These are phyloP conservation scores for Aplocera efformata DNA, from an alignment of 2,888 invertebrate species.

Conservation along the genomic window DNA sequence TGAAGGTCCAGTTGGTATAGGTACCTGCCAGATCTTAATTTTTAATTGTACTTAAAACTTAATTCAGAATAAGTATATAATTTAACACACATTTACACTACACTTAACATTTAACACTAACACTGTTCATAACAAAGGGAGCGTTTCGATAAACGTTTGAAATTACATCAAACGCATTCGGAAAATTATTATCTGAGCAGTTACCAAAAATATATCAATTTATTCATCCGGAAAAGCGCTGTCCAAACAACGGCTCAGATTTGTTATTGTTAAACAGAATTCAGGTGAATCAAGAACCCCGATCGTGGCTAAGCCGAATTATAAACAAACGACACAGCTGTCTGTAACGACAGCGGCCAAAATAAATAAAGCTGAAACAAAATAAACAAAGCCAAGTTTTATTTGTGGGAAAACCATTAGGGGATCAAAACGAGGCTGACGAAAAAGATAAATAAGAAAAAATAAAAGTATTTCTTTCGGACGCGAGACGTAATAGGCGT, in stretches of 20 bases:
- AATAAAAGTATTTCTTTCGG: constrained; percentile 37
- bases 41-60: no score
- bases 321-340: constrained; percentile 64
- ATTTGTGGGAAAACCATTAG: constrained; percentile 69
- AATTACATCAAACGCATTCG: no score
- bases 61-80: no score
- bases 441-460: constrained; percentile 56
- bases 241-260: constrained; percentile 28
- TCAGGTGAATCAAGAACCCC: constrained; percentile 51
- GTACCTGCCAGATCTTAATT: no score
- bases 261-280: constrained; percentile 37
- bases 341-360: constrained; percentile 55
- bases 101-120: no score
- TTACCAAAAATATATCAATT: not conserved
- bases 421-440: constrained; percentile 55
- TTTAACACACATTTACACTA: no score
- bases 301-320: constrained; percentile 57
- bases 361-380: constrained; percentile 62
- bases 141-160: no score
- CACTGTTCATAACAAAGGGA: no score
- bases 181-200: no score
- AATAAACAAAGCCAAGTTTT: constrained; percentile 66
- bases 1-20: no score
- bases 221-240: constrained; percentile 3
- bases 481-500: constrained; percentile 32